Evolutionary conservation across 1,140 invertebrate species (phyloP).

Genomic region (Dysdera silvatica): DNA sequence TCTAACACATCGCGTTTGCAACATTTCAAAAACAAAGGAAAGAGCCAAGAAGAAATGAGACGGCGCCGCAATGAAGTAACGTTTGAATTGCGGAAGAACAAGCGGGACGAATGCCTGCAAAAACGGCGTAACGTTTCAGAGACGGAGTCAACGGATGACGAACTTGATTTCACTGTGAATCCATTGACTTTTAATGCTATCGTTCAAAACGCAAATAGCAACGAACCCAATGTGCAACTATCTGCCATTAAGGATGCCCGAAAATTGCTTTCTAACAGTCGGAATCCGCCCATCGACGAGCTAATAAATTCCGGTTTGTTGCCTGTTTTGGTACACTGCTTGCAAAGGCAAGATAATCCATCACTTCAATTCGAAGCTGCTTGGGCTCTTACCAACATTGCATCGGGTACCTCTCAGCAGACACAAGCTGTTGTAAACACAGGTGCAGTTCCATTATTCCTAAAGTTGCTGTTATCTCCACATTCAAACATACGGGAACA

Average conservation of each 20-base stretch:
- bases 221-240: too few species aligned
- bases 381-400: slow-evolving; percentile 96
- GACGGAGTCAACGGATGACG: slow-evolving; percentile 50
- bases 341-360: slow-evolving; percentile 71
- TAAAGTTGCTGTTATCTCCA: slow-evolving; percentile 66
- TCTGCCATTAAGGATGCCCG: too few species aligned
- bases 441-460: slow-evolving; percentile 87
- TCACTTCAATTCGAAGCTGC: slow-evolving; percentile 95
- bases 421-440: slow-evolving; percentile 88
- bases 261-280: too few species aligned
- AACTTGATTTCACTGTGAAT: too few species aligned
- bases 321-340: slow-evolving; percentile 89
- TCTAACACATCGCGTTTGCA: too few species aligned
- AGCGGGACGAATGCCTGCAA: slow-evolving; percentile 85
- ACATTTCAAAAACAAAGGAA: slow-evolving; percentile 34
- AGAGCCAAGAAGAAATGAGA: slow-evolving; percentile 59
- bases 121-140: slow-evolving; percentile 79
- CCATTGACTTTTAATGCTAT: too few species aligned
- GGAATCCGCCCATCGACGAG: slow-evolving; percentile 97
- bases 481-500: slow-evolving; percentile 87
- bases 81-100: slow-evolving; percentile 81
- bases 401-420: slow-evolving; percentile 89
- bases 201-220: too few species aligned
- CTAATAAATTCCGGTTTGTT: slow-evolving; percentile 95
- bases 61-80: slow-evolving; percentile 75